phyloP scores from a whole-genome alignment of 1,140 invertebrate genomes.

The Rhagoletis zephyria region DNA sequence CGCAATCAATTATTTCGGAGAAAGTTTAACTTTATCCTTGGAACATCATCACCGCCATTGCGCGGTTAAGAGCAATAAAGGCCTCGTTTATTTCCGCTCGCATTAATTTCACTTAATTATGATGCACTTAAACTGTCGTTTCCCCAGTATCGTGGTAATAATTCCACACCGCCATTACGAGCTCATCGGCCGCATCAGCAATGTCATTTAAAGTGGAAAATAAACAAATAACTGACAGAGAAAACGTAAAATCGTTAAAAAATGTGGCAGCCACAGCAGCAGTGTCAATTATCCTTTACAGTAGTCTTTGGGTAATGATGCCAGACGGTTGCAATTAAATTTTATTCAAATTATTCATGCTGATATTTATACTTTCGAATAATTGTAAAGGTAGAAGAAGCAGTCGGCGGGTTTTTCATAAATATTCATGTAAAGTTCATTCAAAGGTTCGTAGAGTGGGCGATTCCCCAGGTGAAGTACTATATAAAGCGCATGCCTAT shows the following conservation, averaged over 20 bases:
- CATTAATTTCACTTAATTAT: constrained; percentile 50
- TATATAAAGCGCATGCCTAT: too few relatives aligned
- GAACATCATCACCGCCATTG: neutral
- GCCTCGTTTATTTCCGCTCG: neutral
- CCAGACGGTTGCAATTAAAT: neutral
- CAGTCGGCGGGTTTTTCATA: too few relatives aligned
- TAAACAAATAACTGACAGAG: neutral
- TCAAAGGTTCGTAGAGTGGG: too few relatives aligned
- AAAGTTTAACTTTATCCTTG: constrained; percentile 33
- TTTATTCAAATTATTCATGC: too few relatives aligned
- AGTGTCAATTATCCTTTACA: neutral
- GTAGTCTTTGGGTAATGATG: neutral
- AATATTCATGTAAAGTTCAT: too few relatives aligned
- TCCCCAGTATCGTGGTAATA: neutral
- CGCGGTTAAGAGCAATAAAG: constrained; percentile 13
- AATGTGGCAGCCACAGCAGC: neutral
- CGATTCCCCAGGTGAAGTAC: too few relatives aligned
- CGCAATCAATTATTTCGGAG: constrained; percentile 30
- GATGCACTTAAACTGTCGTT: constrained; percentile 40
- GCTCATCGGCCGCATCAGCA: neutral
- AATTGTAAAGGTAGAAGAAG: too few relatives aligned
- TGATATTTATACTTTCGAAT: too few relatives aligned
- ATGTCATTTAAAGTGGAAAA: neutral
- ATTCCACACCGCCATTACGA: neutral
- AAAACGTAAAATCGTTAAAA: neutral